Evolutionary conservation across 2,113 vertebrate species (phyloP), one percentile per base, ranked within the genome.

Genomic region (Acrocephalus arundinaceus): DNA sequence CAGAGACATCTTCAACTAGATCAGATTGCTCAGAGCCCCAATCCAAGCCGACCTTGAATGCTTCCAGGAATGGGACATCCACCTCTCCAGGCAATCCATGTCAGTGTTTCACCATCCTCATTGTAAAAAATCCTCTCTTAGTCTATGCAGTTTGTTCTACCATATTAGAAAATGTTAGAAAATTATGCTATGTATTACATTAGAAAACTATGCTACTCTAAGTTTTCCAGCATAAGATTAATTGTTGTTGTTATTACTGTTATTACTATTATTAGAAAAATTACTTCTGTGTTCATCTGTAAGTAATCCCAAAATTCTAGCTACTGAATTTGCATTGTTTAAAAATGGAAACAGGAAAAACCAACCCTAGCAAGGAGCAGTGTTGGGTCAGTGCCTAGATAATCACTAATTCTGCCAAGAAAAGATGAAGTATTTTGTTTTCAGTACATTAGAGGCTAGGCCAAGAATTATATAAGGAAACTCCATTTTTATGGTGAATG

Each of bases 301-400:
- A 88, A 90, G 18, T 18, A 70, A 80, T 83, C 61, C 35, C 10
- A 77, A 57, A 78, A 85, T 73, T 87, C 48, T 48, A 82, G 83
- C 85, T 93, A 89, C 80, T 88, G 72, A 76, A 75, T 86, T 90
- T n/a, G 72, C 39, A 87, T 25, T 61, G n/a, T 80, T 86, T 92
- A 81, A 94, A 96, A 95, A 85, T 76, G n/a, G 87, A 93, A 95
- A 82, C 46, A 92, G 70, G 46, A 82, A 95, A 93, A 82, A 57
- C 1, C 9, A 88, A 25, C 30, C 11, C 33, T 63, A 85, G n/a
- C 9, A 88, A 90, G 89, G 59, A 66, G 39, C 22, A 84, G 24
- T 41, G 86, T 87, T 95, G 84, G n/a, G 59, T 54, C 31, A 85
- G 8, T 71, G 65, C 88, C 83, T 87, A 88, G 66, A 71, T 28